phyloP scores from a whole-genome alignment of 1,140 invertebrate genomes.

The Lanistes nyassanus region DNA sequence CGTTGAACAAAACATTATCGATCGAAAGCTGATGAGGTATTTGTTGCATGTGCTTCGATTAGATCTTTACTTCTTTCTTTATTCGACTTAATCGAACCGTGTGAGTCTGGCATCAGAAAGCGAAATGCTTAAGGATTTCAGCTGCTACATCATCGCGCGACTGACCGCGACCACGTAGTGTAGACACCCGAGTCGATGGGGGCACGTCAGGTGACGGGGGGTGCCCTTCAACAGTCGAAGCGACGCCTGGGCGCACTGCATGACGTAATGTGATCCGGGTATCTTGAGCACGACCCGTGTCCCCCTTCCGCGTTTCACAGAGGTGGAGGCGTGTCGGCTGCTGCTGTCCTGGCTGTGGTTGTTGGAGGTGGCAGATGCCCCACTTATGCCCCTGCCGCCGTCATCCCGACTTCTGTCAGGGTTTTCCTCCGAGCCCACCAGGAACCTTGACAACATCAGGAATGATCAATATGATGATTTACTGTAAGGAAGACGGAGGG shows the following conservation, averaged over 20 bases:
- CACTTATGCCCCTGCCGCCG: not conserved
- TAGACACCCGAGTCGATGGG: conserved; percentile 23
- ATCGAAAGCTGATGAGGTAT: too few relatives aligned
- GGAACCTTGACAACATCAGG: conserved; percentile 12
- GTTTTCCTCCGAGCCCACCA: conserved; percentile 19
- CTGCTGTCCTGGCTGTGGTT: not conserved
- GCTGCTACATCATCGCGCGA: too few relatives aligned
- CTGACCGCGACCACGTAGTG: conserved; percentile 29
- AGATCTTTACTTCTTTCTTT: too few relatives aligned
- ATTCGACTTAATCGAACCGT: too few relatives aligned
- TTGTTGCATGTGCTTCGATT: too few relatives aligned
- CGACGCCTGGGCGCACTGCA: not conserved
- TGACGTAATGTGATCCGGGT: not conserved
- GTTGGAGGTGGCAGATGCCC: not conserved
- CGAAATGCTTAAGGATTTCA: too few relatives aligned
- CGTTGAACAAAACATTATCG: too few relatives aligned
- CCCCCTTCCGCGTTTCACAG: too few relatives aligned
- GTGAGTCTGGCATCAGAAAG: too few relatives aligned
- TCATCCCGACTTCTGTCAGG: not conserved
- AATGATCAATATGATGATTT: too few relatives aligned
- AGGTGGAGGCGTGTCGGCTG: not conserved
- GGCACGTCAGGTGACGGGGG: conserved; percentile 19
- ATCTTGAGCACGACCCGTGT: not conserved
- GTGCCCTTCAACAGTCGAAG: not conserved
- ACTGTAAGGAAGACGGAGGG: too few relatives aligned